Conservation (phyloP, 2,113 vertebrate genomes). For the cat (Felis catus) region F.catus_Fca126_mat1.0 CM031428.1:21773001-21773500, state of each 20-base stretch:
- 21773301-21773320: not conserved
- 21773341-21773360: not conserved
- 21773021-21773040: not conserved
- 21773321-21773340: not conserved
- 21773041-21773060: not conserved
- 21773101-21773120: not conserved
- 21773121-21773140: not conserved
- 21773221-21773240: not conserved
- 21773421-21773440: not conserved
- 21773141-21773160: not conserved
- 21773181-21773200: not conserved
- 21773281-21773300: not conserved
- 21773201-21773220: not conserved
- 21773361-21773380: not conserved
- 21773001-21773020: not conserved
- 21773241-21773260: not conserved
- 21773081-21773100: not conserved
- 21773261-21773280: not conserved
- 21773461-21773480: not conserved
- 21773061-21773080: not conserved
- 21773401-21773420: not conserved
- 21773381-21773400: not conserved
- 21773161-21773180: not conserved
- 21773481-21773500: not conserved
- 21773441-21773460: not conserved